Evolutionary conservation across 2,888 invertebrate species (phyloP).

Genomic region (Diogma glabrata): DNA sequence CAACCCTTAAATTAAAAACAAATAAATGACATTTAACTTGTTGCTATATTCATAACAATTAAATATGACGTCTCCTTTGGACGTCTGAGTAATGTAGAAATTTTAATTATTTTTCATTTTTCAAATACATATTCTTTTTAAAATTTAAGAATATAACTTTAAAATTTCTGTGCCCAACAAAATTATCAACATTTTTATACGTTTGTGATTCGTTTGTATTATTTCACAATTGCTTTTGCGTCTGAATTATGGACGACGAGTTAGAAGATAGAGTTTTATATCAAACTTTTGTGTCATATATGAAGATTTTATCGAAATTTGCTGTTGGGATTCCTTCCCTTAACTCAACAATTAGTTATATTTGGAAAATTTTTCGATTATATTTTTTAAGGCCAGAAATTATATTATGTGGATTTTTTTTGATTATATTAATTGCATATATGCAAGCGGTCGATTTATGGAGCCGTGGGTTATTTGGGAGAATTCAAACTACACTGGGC

Average conservation of each 20-base stretch:
- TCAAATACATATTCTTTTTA: too few species aligned
- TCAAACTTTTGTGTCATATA: constrained; percentile 76
- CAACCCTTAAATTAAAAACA: too few species aligned
- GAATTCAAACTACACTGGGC: constrained; percentile 33
- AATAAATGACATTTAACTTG: too few species aligned
- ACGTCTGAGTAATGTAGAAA: too few species aligned
- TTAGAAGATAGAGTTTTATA: constrained; percentile 78
- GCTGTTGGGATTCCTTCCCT: constrained; percentile 62
- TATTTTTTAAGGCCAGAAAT: constrained; percentile 74
- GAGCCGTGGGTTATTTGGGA: constrained; percentile 59
- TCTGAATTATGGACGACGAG: constrained; percentile 83
- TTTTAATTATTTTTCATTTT: too few species aligned
- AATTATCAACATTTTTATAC: too few species aligned
- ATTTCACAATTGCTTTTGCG: too few species aligned
- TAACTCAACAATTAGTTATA: constrained; percentile 61
- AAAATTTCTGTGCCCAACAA: too few species aligned
- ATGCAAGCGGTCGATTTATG: constrained; percentile 74
- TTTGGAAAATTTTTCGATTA: constrained; percentile 66
- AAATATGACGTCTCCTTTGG: too few species aligned
- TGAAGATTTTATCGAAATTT: constrained; percentile 72
- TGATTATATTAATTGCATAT: constrained; percentile 65
- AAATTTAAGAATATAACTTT: too few species aligned
- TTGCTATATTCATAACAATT: too few species aligned
- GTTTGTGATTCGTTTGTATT: too few species aligned
- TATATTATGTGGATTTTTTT: constrained; percentile 54